Base-by-base conservation (phyloP, 2,797 vertebrate species). In the Amniataba percoides region DNA sequence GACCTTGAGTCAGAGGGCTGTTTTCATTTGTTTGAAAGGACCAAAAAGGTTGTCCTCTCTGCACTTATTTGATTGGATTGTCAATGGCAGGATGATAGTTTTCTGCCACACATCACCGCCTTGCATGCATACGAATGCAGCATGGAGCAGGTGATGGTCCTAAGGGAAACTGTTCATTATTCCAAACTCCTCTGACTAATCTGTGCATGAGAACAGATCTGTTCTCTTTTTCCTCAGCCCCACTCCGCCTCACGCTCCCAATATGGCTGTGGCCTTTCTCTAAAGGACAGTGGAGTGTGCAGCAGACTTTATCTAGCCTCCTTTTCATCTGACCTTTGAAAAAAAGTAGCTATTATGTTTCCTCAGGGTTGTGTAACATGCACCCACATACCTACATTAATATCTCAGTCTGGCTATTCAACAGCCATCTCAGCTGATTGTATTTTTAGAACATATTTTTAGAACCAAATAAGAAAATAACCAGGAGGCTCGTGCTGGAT, bases 11-110 rank as follows among this genome's bases (percentile, higher is more conserved):
- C 51, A 51, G 80, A 42, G 79, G 82, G 71, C 60, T 57, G 60
- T 86, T 93, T 88, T 95, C 86, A 94, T 94, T 94, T 95, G 81
- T 92, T 88, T 92, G 88, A 94, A 89, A 93, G 93, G 88, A 92
- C 67, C 63, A 40, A 78, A 64, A 84, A 85, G 86, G 87, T 82
- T 80, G 79, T 83, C 79, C 66, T 88, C 70, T 82, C 78, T 80
- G 63, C 84, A 86, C 85, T 90, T 71, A 81, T 93, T 89, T 90
- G 87, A 94, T 94, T 93, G 86, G 82, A 92, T 89, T 90, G 87
- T 90, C 80, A 82, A 77, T 86, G 82, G 75, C 83, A 78, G 78
- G 74, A 78, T 81, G 83, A 77, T 73, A 76, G 74, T 76, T 88
- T 90, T 76, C 52, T 60, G 64, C 69, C 5, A 0, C 59, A 71